Evolutionary conservation across 2,797 vertebrate genomes (phyloP).

Genomic region (Typhlichthys eigenmanni): DNA sequence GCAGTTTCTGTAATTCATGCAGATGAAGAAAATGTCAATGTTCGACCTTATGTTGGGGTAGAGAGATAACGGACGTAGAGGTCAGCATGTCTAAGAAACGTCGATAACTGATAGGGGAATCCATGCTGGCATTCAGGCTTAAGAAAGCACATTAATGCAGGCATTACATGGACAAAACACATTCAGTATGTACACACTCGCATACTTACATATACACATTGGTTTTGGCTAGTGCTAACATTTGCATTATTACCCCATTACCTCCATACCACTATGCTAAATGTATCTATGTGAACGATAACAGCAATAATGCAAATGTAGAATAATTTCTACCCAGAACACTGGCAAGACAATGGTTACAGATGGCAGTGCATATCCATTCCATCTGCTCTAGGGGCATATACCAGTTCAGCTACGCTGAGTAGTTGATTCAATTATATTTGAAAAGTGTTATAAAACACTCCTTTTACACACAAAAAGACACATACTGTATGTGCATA

Average conservation of each 20-base stretch:
- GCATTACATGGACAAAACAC: slow-evolving; percentile 24
- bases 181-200: not conserved
- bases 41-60: slow-evolving; percentile 53
- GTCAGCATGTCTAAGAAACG: slow-evolving; percentile 58
- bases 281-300: too few relatives aligned
- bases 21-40: slow-evolving; percentile 56
- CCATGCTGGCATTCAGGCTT: slow-evolving; percentile 46
- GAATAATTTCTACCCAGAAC: too few relatives aligned
- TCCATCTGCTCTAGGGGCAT: too few relatives aligned
- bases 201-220: not conserved
- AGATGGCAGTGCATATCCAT: too few relatives aligned
- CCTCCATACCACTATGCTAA: not conserved
- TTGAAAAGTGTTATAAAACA: too few relatives aligned
- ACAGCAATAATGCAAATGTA: too few relatives aligned
- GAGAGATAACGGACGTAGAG: slow-evolving; percentile 46
- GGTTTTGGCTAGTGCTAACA: not conserved
- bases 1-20: slow-evolving; percentile 1
- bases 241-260: not conserved
- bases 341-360: too few relatives aligned
- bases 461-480: too few relatives aligned
- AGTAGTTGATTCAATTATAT: too few relatives aligned
- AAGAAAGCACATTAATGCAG: slow-evolving; percentile 36
- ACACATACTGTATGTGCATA: too few relatives aligned
- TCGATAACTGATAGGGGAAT: slow-evolving; percentile 54
- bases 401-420: too few relatives aligned